Evolutionary conservation across 2,797 vertebrate species (phyloP).

Genomic region (Acridotheres tristis): DNA sequence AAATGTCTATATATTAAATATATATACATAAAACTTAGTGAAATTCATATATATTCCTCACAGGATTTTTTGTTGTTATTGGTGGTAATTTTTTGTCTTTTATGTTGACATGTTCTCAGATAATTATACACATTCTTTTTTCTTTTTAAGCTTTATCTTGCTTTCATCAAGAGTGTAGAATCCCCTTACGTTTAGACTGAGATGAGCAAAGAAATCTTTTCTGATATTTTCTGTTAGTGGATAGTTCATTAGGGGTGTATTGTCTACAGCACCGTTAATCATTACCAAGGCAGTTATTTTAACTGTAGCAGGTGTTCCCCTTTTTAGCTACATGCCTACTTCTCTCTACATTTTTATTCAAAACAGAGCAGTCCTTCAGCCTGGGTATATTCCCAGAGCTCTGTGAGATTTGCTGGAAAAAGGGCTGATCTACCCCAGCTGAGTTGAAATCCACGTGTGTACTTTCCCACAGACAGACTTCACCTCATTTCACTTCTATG

Average conservation of each 20-base stretch:
- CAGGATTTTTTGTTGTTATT: not conserved
- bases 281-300: not conserved
- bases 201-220: not conserved
- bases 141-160: not conserved
- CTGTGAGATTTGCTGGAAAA: not conserved
- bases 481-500: not conserved
- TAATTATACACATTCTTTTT: constrained; percentile 30
- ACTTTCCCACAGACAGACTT: not conserved
- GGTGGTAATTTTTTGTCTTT: not conserved
- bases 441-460: not conserved
- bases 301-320: not conserved
- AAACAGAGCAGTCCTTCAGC: not conserved
- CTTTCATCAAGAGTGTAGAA: not conserved
- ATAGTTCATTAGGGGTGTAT: not conserved
- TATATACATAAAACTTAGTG: not conserved
- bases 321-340: not conserved
- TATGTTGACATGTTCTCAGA: not conserved
- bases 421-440: not conserved
- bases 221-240: not conserved
- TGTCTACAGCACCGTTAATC: not conserved
- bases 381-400: not conserved
- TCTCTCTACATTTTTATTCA: not conserved
- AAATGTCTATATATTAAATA: not conserved
- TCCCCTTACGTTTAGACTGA: not conserved
- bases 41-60: not conserved